These are phyloP conservation scores for Apis laboriosa DNA, from an alignment of 1,140 invertebrate species.

Conservation along the genomic window DNA sequence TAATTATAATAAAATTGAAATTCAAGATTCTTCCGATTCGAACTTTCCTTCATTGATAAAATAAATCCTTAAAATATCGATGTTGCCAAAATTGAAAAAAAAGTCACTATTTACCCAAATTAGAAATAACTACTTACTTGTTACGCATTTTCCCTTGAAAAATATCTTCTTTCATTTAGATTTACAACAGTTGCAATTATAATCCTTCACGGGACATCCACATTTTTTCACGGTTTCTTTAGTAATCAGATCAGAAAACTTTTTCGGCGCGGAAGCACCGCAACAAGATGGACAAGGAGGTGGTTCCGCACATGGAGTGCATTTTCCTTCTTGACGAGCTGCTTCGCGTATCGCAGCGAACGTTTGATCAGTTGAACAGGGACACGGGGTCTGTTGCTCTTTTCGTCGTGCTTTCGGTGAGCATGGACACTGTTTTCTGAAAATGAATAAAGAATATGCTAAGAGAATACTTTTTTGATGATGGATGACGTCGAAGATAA, in stretches of 20 bases:
- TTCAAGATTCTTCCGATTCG: too few species aligned
- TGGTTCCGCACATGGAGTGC: background rate
- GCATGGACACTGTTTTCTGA: background rate
- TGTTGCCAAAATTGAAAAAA: too few species aligned
- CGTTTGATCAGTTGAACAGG: background rate
- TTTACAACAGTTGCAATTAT: conserved; percentile 37
- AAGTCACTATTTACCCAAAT: too few species aligned
- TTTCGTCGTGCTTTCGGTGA: background rate
- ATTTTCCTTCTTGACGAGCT: background rate
- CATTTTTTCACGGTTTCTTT: conserved; percentile 53
- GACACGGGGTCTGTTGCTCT: background rate
- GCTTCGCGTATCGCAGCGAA: background rate
- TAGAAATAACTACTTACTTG: too few species aligned
- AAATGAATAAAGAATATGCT: background rate
- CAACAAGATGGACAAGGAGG: conserved; percentile 15
- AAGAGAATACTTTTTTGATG: background rate
- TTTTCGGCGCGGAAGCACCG: background rate
- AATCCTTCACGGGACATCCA: conserved; percentile 59
- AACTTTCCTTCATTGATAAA: too few species aligned
- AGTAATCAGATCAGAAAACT: background rate
- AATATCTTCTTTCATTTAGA: background rate
- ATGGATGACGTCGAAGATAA: background rate
- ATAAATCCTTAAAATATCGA: too few species aligned
- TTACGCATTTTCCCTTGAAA: too few species aligned
- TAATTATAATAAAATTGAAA: too few species aligned